Conservation (phyloP, 2,888 invertebrate species). For the Sphinx pinastri region DNA sequence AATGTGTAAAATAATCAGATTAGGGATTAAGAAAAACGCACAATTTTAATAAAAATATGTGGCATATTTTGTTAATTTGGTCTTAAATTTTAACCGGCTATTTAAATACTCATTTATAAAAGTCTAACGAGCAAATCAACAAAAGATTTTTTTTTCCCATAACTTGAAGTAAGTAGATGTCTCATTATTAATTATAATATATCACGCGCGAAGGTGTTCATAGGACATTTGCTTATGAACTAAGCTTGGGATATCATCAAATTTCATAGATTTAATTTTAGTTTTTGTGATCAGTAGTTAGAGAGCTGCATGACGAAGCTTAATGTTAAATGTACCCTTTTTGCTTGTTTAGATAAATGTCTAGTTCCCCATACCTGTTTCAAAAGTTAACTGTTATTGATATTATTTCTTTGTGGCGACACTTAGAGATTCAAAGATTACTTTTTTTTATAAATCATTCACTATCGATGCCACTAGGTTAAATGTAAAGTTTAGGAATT, state of each 20-base stretch:
- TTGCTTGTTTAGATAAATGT: constrained; percentile 16
- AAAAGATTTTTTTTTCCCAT: background rate
- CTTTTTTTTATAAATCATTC: no score
- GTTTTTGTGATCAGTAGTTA: constrained; percentile 2
- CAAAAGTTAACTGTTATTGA: background rate
- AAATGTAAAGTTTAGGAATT: no score
- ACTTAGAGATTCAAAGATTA: background rate
- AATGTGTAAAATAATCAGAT: background rate
- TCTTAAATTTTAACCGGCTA: background rate
- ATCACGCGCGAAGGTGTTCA: constrained; percentile 14
- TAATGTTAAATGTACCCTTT: background rate
- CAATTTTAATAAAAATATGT: constrained; percentile 18
- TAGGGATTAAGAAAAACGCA: constrained; percentile 1
- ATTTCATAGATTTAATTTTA: constrained; percentile 3
- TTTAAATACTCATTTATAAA: background rate
- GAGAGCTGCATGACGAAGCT: constrained; percentile 12
- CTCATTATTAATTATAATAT: background rate
- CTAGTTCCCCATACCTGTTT: background rate
- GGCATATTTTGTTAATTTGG: constrained; percentile 7
- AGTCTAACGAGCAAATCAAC: background rate
- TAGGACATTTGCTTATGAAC: constrained; percentile 3
- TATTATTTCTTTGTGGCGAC: background rate
- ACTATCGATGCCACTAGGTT: no score
- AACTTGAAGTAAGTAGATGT: background rate
- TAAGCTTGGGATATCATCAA: background rate